Conservation (phyloP, 2,113 vertebrate species). For the Cathartes aura region DNA sequence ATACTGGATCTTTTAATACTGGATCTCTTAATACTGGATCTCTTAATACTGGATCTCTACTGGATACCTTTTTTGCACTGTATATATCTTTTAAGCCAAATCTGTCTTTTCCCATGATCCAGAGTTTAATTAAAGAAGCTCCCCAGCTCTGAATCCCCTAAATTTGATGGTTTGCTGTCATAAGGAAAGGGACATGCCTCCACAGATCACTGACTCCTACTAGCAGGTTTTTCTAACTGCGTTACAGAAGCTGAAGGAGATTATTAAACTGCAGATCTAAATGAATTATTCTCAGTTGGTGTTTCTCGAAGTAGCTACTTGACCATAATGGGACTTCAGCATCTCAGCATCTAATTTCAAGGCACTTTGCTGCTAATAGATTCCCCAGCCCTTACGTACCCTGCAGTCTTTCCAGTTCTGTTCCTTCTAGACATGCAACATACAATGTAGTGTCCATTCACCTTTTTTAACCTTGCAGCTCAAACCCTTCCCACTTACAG, state of each 20-base stretch:
- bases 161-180: neutral
- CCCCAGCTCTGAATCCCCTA: neutral
- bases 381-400: rapidly evolving
- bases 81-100: neutral
- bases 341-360: neutral
- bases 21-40: neutral
- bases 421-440: too few relatives aligned
- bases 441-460: rapidly evolving
- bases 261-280: neutral
- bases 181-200: neutral
- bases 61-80: neutral
- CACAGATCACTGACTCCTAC: neutral
- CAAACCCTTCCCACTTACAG: neutral
- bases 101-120: neutral
- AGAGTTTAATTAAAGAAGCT: neutral
- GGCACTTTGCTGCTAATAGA: neutral
- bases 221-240: neutral
- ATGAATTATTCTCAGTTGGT: neutral
- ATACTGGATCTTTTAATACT: neutral
- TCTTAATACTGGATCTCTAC: neutral
- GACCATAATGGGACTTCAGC: neutral
- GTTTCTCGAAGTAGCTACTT: neutral
- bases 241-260: neutral
- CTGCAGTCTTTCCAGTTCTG: neutral
- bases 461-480: neutral